Conservation (phyloP, 1,140 invertebrate species). For the Drosophila repleta region DNA sequence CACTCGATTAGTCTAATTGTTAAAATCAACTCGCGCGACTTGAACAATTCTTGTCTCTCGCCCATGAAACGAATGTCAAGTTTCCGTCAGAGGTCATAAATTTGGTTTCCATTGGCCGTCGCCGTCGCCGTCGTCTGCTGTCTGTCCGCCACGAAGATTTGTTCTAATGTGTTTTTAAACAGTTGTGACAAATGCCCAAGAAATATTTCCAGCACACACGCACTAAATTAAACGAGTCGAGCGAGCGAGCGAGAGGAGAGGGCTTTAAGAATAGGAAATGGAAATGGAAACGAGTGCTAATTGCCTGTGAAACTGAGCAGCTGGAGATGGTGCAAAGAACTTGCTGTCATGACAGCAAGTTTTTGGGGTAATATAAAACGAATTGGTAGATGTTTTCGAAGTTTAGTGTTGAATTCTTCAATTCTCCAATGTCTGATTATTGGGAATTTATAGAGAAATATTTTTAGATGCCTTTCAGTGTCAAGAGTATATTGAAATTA, state of each 20-base stretch:
- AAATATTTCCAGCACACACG: conserved; percentile 43
- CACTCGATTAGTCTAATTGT: conserved; percentile 82
- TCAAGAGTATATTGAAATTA: too few relatives aligned
- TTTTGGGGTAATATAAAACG: conserved; percentile 1
- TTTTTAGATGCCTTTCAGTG: too few relatives aligned
- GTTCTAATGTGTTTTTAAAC: conserved; percentile 72
- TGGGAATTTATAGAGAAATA: background rate
- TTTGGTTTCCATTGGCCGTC: conserved; percentile 34
- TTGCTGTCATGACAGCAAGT: background rate
- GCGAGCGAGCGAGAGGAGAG: background rate
- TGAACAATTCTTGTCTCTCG: conserved; percentile 47
- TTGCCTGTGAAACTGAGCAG: conserved; percentile 34
- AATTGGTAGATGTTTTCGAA: background rate
- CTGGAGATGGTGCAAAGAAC: background rate
- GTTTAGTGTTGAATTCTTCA: background rate
- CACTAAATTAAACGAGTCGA: conserved; percentile 32
- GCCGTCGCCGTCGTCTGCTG: too few relatives aligned
- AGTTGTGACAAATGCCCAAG: conserved; percentile 68
- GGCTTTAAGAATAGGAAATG: conserved; percentile 22
- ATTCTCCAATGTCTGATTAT: background rate
- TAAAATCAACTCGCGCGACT: conserved; percentile 58
- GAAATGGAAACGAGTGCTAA: conserved; percentile 32
- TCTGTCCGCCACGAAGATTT: conserved; percentile 24
- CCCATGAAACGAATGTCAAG: conserved; percentile 75
- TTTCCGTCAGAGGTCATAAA: conserved; percentile 71